These are phyloP conservation scores for Odontocerum albicorne DNA, from an alignment of 2,888 invertebrate species.

Conservation along the genomic window DNA sequence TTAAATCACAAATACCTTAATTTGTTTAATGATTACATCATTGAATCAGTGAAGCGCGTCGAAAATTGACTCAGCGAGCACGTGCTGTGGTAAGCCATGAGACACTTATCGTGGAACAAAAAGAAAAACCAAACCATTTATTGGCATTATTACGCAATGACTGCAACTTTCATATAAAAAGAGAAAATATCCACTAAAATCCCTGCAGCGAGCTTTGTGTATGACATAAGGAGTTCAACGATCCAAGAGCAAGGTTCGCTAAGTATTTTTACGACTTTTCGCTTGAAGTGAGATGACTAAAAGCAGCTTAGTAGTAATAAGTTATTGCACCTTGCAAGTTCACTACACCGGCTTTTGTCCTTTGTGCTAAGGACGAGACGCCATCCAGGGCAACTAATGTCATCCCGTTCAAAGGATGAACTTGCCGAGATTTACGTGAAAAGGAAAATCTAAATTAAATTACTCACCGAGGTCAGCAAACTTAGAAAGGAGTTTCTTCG, in stretches of 20 bases:
- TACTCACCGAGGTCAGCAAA: background rate
- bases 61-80: no score
- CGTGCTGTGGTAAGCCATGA: no score
- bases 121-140: no score
- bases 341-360: constrained; percentile 11
- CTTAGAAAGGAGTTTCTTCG: no score
- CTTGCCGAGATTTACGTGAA: background rate
- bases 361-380: constrained; percentile 4
- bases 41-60: no score
- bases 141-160: no score
- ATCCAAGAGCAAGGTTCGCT: constrained; percentile 2
- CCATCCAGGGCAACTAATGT: constrained; percentile 2
- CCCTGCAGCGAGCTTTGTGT: background rate
- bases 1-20: no score
- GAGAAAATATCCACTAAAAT: no score
- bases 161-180: no score
- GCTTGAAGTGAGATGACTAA: constrained; percentile 7
- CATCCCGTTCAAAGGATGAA: background rate
- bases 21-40: no score
- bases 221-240: constrained; percentile 14
- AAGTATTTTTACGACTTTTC: constrained; percentile 12
- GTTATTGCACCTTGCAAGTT: constrained; percentile 1
- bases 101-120: no score
- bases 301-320: background rate
- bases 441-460: constrained; percentile 5